phyloP scores from a whole-genome alignment of 1,140 invertebrate species.

The Zaprionus tsacasi region DNA sequence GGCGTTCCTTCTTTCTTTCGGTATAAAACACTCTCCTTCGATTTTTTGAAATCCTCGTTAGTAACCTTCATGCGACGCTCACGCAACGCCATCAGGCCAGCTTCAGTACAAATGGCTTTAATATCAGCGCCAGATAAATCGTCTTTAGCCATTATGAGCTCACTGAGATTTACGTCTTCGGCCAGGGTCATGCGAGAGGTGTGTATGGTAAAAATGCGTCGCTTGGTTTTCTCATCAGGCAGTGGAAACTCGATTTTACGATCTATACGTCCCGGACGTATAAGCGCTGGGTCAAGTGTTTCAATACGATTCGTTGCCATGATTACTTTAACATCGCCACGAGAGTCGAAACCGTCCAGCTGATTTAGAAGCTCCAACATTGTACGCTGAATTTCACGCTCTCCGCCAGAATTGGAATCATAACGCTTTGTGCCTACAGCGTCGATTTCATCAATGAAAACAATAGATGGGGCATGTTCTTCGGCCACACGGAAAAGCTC shows the following conservation, averaged over 20 bases:
- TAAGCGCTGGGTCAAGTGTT: constrained; percentile 99
- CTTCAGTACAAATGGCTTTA: constrained; percentile 99
- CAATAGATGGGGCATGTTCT: constrained; percentile 99
- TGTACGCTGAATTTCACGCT: constrained; percentile 99
- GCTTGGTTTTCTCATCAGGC: constrained; percentile 99
- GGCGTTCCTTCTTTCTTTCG: constrained; percentile 99
- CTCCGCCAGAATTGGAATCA: constrained; percentile 99
- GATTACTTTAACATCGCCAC: constrained; percentile 98
- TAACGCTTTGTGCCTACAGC: constrained; percentile 99
- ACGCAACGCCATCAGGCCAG: constrained; percentile 97
- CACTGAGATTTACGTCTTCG: constrained; percentile 98
- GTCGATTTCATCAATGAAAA: constrained; percentile 99
- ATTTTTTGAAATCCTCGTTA: constrained; percentile 99
- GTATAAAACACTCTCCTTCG: constrained; percentile 99
- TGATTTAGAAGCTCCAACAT: constrained; percentile 99
- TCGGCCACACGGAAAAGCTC: constrained; percentile 99
- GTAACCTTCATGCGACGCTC: constrained; percentile 99
- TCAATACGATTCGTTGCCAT: constrained; percentile 99
- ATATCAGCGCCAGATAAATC: constrained; percentile 99
- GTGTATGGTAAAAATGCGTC: constrained; percentile 99
- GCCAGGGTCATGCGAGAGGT: constrained; percentile 99
- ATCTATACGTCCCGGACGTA: constrained; percentile 99
- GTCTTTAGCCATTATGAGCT: constrained; percentile 99
- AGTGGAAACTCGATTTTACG: constrained; percentile 99
- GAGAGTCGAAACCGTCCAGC: constrained; percentile 98